Base-by-base conservation (phyloP, 2,113 vertebrate species). In the Cervus canadensis region DNA sequence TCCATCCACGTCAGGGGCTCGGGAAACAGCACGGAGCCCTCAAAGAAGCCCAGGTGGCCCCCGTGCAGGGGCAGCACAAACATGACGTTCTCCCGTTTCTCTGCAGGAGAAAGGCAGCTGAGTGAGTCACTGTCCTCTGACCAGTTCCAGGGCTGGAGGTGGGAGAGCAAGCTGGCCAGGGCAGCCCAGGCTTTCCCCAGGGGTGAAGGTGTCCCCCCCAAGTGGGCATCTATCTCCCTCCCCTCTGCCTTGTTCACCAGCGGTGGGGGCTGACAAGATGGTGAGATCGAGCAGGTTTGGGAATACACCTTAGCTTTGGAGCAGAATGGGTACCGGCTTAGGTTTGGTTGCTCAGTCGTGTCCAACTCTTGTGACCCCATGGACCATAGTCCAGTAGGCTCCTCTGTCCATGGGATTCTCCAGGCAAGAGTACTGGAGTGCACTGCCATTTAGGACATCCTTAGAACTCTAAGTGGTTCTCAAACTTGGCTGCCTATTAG, bases 1-100 rank as follows among this genome's bases (percentile, higher is more conserved):
- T 99, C 99, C 99, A 99, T 99, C 99, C 99, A 99, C 40, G 99
- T 99, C 88, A 99, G 99, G 11, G 99, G 99, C 89, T 99, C 99
- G 0, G 99, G 99, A 96, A 99, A 99, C 5, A 99, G 99, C 89
- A 99, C 99, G 0, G 99, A 99, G 0, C 99, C 99, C 98, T 99
- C 99, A n/a, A 99, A 99, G 99, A 99, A 99, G 97, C 99, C 99
- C 98, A 99, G 98, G 98, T 99, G 99, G 60, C 99, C 99, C 57
- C 99, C 99, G 3, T 99, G 99, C 59, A 99, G 99, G 1, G 99
- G 99, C 98, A 99, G 98, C 93, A 99, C 99, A 28, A 99, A 99
- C 98, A 99, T 98, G 97, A 99, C 99, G 0, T 99, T 99, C 60
- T 99, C 99, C 97, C 99, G 99, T 98, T 99, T 99, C 98, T 99